Conservation (phyloP, 2,888 invertebrate genomes). For the Hipparchia semele region DNA sequence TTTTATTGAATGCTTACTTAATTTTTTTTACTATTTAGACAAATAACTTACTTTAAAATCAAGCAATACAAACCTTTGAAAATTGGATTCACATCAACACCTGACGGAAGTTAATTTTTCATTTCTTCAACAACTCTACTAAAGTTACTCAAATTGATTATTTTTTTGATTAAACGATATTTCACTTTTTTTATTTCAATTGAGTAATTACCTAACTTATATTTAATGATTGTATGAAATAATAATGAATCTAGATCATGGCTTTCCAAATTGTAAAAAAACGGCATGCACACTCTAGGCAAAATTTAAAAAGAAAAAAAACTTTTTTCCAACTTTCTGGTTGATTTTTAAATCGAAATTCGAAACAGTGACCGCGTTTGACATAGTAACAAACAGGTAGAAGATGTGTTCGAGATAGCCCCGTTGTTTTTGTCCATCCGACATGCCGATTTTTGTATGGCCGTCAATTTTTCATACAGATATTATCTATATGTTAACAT, state of each 20-base stretch:
- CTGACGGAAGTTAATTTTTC: too few species aligned
- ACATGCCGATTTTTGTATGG: conserved; percentile 64
- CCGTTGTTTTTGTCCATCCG: conserved; percentile 53
- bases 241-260: not conserved
- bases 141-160: too few species aligned
- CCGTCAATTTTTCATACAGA: conserved; percentile 65
- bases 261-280: not conserved
- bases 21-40: too few species aligned
- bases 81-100: too few species aligned
- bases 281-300: not conserved
- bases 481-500: conserved; percentile 57
- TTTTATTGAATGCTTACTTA: not conserved
- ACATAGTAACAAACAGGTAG: conserved; percentile 60
- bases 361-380: conserved; percentile 34
- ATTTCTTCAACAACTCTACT: too few species aligned
- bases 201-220: too few species aligned
- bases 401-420: conserved; percentile 54
- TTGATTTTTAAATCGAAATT: conserved; percentile 3
- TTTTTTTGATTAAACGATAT: too few species aligned
- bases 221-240: not conserved
- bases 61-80: too few species aligned
- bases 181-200: too few species aligned
- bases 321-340: not conserved
- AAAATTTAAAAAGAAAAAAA: not conserved
- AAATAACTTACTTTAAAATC: too few species aligned